Conservation (phyloP, 2,113 vertebrate species). For the Myiozetetes cayanensis region DNA sequence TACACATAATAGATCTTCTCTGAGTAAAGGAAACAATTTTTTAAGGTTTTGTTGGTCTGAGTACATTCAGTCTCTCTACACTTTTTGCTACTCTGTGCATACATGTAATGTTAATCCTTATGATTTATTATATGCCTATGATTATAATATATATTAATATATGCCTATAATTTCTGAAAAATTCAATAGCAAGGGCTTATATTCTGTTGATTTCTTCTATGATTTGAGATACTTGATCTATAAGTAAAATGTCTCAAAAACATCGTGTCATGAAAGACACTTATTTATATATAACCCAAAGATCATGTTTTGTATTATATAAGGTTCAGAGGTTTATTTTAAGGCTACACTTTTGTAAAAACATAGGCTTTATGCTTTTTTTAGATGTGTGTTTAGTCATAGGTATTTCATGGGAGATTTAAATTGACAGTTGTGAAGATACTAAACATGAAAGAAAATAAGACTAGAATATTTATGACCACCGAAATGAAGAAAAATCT, state of each 20-base stretch:
- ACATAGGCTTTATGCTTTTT: not conserved
- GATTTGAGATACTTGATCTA: not conserved
- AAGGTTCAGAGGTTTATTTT: not conserved
- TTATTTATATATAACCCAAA: not conserved
- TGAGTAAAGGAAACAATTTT: not conserved
- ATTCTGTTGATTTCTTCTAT: not conserved
- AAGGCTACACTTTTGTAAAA: not conserved
- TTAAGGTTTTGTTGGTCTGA: not conserved
- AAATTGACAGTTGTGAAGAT: not conserved
- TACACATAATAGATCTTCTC: not conserved
- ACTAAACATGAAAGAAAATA: not conserved
- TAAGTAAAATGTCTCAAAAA: not conserved
- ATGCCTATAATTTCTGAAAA: not conserved
- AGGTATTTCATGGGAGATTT: not conserved
- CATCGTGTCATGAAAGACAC: not conserved
- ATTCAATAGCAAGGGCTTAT: not conserved
- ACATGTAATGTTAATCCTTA: not conserved
- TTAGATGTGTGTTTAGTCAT: not conserved
- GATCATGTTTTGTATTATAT: not conserved
- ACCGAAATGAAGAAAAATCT: not conserved
- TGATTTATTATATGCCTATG: not conserved
- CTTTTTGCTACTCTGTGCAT: not conserved
- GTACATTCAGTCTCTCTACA: not conserved
- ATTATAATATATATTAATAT: not conserved
- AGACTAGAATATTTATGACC: not conserved